Conservation (phyloP, 2,113 vertebrate species). For the Ciconia maguari region DNA sequence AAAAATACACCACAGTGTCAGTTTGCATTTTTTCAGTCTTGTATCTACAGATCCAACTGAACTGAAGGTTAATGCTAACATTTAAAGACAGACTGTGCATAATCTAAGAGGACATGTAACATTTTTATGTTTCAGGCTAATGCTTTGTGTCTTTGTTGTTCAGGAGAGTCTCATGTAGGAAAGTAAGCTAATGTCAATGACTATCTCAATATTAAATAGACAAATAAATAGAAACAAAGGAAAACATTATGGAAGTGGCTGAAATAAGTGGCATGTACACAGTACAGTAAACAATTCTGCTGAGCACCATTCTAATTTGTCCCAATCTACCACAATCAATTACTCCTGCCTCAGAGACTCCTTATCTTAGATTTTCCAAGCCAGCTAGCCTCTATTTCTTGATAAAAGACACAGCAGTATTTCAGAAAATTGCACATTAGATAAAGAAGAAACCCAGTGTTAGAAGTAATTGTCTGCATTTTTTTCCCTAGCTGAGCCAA, state of each 20-base stretch:
- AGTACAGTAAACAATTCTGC: conserved; percentile 11
- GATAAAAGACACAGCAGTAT: conserved; percentile 44
- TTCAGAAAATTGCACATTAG: conserved; percentile 62
- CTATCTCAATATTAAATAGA: background rate
- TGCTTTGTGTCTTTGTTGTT: conserved; percentile 10
- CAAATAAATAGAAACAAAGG: conserved; percentile 2
- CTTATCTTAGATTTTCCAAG: conserved; percentile 47
- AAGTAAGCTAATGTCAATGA: conserved; percentile 29
- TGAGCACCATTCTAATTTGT: background rate
- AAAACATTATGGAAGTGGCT: background rate
- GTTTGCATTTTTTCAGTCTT: conserved; percentile 1
- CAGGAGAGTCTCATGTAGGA: background rate
- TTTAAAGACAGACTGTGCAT: conserved; percentile 42
- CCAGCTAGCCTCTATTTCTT: conserved; percentile 33
- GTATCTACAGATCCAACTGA: background rate
- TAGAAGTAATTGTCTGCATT: conserved; percentile 42
- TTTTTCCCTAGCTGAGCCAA: conserved; percentile 3
- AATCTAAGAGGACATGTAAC: conserved; percentile 15
- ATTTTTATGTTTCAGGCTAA: conserved; percentile 42
- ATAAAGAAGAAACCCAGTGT: conserved; percentile 32
- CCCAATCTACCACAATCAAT: conserved; percentile 32
- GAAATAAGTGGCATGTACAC: background rate
- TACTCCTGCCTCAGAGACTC: conserved; percentile 8
- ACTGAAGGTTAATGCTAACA: conserved; percentile 52
- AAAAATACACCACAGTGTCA: background rate